phyloP scores from a whole-genome alignment of 2,888 invertebrate genomes.

The Erebia ligea region DNA sequence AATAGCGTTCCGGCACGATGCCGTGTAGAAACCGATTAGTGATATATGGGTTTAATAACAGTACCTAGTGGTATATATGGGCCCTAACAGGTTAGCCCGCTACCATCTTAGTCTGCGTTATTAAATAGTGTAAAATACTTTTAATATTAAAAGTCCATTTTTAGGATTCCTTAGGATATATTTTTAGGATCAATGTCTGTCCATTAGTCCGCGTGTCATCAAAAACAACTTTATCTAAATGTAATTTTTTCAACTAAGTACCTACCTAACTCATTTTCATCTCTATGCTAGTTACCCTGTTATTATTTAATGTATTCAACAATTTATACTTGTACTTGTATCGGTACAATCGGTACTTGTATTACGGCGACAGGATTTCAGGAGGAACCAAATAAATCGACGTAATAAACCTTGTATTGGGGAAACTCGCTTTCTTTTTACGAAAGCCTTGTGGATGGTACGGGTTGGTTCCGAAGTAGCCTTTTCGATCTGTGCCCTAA shows the following conservation, averaged over 20 bases:
- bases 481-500: conserved; percentile 27
- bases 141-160: too few relatives aligned
- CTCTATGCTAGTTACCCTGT: not conserved
- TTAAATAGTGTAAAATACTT: too few relatives aligned
- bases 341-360: too few relatives aligned
- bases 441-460: conserved; percentile 54
- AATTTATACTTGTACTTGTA: too few relatives aligned
- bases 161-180: too few relatives aligned
- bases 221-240: not conserved
- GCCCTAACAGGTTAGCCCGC: too few relatives aligned
- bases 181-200: not conserved
- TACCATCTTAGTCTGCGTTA: too few relatives aligned
- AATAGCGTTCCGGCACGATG: too few relatives aligned
- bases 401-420: conserved; percentile 41
- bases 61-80: too few relatives aligned
- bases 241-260: not conserved
- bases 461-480: conserved; percentile 41
- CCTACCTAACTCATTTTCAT: not conserved
- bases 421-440: conserved; percentile 74
- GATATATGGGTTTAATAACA: too few relatives aligned
- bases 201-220: not conserved
- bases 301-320: not conserved
- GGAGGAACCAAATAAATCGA: conserved; percentile 22
- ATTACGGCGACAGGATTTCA: conserved; percentile 4
- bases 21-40: too few relatives aligned